These are phyloP conservation scores for Bradypus variegatus DNA, from an alignment of 2,797 vertebrate species.

Conservation along the genomic window DNA sequence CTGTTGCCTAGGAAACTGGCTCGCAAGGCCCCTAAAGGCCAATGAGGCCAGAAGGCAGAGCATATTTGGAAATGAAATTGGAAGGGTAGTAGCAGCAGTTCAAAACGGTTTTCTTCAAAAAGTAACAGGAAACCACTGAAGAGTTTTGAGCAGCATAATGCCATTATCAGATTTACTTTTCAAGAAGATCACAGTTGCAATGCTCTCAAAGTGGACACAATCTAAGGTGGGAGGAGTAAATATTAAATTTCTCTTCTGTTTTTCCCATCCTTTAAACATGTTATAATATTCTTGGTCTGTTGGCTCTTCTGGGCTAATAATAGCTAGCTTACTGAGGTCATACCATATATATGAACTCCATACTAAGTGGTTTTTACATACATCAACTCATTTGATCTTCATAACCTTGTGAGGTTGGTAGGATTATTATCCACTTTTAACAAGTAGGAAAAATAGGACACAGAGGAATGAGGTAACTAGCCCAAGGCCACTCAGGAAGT, in stretches of 20 bases:
- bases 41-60: not conserved
- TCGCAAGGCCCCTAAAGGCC: not conserved
- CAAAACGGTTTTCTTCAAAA: not conserved
- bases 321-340: not conserved
- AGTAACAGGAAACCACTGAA: constrained; percentile 5
- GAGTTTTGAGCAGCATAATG: not conserved
- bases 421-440: constrained; percentile 4
- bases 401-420: not conserved
- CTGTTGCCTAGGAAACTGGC: not conserved
- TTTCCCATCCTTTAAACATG: constrained; percentile 1
- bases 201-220: not conserved
- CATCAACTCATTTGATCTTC: not conserved
- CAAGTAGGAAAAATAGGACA: not conserved
- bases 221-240: not conserved
- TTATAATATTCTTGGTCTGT: not conserved
- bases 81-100: not conserved
- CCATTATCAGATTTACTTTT: constrained; percentile 11
- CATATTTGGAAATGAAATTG: not conserved
- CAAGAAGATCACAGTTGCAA: not conserved
- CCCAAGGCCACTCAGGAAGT: not conserved
- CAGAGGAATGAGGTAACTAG: not conserved
- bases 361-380: not conserved
- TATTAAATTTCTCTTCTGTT: not conserved
- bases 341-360: not conserved
- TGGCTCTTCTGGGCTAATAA: not conserved